Evolutionary conservation across 2,113 vertebrate species (phyloP).

Genomic region (Oreochromis niloticus): DNA sequence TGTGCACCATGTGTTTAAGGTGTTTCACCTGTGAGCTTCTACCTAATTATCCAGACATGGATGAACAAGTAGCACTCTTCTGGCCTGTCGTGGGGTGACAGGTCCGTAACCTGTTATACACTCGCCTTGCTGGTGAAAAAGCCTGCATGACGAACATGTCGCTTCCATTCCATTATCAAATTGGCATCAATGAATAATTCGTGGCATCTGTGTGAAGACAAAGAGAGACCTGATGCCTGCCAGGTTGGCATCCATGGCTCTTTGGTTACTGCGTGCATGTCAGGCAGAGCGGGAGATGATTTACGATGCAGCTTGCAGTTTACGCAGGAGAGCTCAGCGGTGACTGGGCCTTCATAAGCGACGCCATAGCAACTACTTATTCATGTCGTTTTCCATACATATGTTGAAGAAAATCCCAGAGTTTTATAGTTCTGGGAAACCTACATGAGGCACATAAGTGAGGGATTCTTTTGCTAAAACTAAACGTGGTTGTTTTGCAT

Average conservation of each 20-base stretch:
- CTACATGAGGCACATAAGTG: not conserved
- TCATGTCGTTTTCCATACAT: not conserved
- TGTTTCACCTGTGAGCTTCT: not conserved
- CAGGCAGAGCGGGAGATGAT: constrained; percentile 20
- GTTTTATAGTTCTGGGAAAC: constrained; percentile 7
- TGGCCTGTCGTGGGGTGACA: not conserved
- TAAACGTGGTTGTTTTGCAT: constrained; percentile 39
- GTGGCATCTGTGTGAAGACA: constrained; percentile 49
- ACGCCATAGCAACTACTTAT: constrained; percentile 14
- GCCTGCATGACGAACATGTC: not conserved
- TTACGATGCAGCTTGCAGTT: constrained; percentile 17
- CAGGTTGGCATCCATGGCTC: not conserved
- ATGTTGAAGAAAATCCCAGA: not conserved
- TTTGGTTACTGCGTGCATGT: not conserved
- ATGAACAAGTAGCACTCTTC: not conserved
- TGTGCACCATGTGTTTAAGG: not conserved
- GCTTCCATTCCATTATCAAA: constrained; percentile 44
- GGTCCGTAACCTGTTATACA: constrained; percentile 9
- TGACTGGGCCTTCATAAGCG: not conserved
- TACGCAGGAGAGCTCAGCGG: constrained; percentile 1
- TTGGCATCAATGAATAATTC: constrained; percentile 40
- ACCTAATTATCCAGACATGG: not conserved
- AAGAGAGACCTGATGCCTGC: constrained; percentile 22
- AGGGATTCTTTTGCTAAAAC: constrained; percentile 27
- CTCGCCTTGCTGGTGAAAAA: not conserved